Base-by-base conservation (phyloP, 1,140 invertebrate species). In the Drosophila pseudoananassae region DNA sequence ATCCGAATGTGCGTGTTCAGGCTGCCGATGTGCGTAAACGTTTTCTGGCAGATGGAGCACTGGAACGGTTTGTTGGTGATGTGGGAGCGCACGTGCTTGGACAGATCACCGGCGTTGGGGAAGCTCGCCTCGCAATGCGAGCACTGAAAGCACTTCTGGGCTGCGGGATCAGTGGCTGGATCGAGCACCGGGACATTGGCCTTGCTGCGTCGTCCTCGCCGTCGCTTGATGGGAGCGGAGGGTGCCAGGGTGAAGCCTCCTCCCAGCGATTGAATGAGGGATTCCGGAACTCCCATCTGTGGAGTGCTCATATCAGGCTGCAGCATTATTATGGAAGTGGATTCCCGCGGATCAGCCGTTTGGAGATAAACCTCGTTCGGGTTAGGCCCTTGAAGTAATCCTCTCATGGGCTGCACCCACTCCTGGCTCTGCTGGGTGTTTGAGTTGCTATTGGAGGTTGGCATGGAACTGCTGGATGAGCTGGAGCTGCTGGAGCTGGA, bases 1-100 rank as follows among this genome's bases (percentile, higher is more conserved):
- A 97, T 98, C 9, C 98, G 93, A 46, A 98, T 92, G 87, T 98
- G 98, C 10, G 96, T 95, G 50, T 96, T 95, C 2, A 97, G 93
- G 90, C 97, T 97, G 74, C 95, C 95, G 54, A 95, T 96, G 88
- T 95, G 96, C 2, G 95, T 95, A 56, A 92, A 92, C 10, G 83
- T 78, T 69, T 92, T 92, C 38, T 92, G 78, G 72, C 92, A 92
- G 40, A 92, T 89, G 23, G 84, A 82, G 79, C 92, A 92, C 52
- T 91, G 89, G 56, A 92, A 92, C 5, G 90, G 90, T 92, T 94
- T 94, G 92, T 94, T 94, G 87, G 94, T 93, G 25, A 93, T 92
- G 71, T 94, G 93, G 0, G 90, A 88, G 0, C 93, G 90, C 2
- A 92, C 83, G 64, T 94, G 94, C 78, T 94, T 94, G 8, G 93